phyloP scores from a whole-genome alignment of 2,113 vertebrate species.

The Tragelaphus scriptus region DNA sequence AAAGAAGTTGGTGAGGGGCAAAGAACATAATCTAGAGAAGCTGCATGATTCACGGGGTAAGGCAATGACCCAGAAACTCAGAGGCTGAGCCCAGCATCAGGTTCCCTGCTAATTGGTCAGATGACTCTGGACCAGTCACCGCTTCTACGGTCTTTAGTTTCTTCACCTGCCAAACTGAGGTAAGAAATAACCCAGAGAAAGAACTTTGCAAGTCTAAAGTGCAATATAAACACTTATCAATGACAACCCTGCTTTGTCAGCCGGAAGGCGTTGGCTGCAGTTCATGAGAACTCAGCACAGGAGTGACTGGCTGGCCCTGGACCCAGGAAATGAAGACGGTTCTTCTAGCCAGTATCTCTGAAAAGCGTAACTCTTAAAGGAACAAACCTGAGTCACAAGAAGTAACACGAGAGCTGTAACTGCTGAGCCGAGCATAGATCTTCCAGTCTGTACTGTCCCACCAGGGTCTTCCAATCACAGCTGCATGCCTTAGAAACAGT shows the following conservation, averaged over 20 bases:
- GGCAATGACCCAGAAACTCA: slow-evolving; percentile 39
- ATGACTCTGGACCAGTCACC: not conserved
- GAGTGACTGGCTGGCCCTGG: not conserved
- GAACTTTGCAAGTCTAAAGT: slow-evolving; percentile 17
- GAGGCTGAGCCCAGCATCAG: not conserved
- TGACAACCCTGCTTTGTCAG: slow-evolving; percentile 29
- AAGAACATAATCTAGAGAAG: not conserved
- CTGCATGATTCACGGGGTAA: not conserved
- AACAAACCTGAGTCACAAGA: not conserved
- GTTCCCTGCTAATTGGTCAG: not conserved
- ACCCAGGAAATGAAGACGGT: not conserved
- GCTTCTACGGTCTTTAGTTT: not conserved
- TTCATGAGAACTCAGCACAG: not conserved
- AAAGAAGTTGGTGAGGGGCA: not conserved
- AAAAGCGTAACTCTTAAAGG: not conserved
- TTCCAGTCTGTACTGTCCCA: not conserved
- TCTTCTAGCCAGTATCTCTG: slow-evolving; percentile 22
- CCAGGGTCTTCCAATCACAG: not conserved
- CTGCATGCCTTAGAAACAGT: not conserved
- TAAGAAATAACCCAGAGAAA: slow-evolving; percentile 28
- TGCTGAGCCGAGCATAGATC: not conserved
- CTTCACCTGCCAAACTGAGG: not conserved
- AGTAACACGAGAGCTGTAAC: not conserved
- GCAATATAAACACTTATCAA: slow-evolving; percentile 31
- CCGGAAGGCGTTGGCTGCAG: not conserved